Base-by-base conservation (phyloP, 2,888 invertebrate genomes). In the Scotopteryx bipunctaria region DNA sequence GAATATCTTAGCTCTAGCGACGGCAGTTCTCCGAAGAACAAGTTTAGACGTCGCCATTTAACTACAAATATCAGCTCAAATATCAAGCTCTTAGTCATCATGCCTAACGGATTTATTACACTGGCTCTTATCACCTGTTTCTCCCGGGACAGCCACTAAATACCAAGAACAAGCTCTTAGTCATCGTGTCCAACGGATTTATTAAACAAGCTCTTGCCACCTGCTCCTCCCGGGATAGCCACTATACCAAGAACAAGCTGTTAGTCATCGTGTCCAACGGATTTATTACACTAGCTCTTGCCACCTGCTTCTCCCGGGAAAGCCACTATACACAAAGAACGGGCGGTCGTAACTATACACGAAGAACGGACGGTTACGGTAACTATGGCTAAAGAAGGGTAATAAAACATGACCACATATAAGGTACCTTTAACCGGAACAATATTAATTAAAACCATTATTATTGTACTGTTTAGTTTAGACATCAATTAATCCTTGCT, bases 21-120 rank as follows among this genome's bases (percentile, higher is more conserved):
- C 61, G 55, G 71, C 73, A 67, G 55, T 77, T 78, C 64, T 55
- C 17, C 47, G 58, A 58, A 64, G 60, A 17, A 25, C 51, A 41
- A 37, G 51, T 52, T 45, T 51, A 63, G 56, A 50, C 57, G 61
- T 52, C 61, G 68, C 73, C 67, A 73, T 81, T 78, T 81, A 76
- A 81, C 79, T 71, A 73, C 72, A 66, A 74, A 74, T 84, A 83
- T 81, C 83, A 78, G 69, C 52, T 73, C 73, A 66, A 73, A 75
- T 85, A 83, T 81, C 83, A 78, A 69, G 51, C 68, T 73, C 75
- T 83, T 79, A 82, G 75, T 84, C 86, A 83, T 67, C 46, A 45
- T 67, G 58, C 43, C 55, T 47, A 54, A 61, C 64, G 61, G 52
- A 36, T 55, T 57, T 55, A 48, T 55, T 42, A 38, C 25, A n/a